A percentile compares a stretch with the other conserved stretches of the same genome.
Evolutionary conservation across 2,888 invertebrate genomes (phyloP).

Genomic region (Lasioglossum lativentre): DNA sequence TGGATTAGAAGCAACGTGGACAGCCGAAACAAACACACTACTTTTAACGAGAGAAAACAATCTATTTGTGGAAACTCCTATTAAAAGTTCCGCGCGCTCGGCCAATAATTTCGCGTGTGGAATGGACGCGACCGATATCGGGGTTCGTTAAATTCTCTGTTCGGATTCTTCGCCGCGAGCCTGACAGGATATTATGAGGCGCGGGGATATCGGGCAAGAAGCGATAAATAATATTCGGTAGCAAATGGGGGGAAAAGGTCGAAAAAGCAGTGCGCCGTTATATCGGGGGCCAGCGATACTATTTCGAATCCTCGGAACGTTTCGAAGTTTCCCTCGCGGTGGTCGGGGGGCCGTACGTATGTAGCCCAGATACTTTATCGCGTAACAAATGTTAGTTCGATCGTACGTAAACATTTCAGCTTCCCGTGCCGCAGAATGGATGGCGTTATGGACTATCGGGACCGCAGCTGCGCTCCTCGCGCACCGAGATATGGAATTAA

Average conservation of each 20-base stretch:
- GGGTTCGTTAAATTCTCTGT: background rate
- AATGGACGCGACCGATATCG: background rate
- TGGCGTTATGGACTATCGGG: slow-evolving; percentile 68
- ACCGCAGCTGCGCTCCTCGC: slow-evolving; percentile 68
- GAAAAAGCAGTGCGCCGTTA: slow-evolving; percentile 30
- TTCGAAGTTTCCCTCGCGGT: slow-evolving; percentile 50
- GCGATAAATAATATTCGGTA: background rate
- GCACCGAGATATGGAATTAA: slow-evolving; percentile 69
- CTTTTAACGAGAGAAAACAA: background rate
- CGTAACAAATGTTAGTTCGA: slow-evolving; percentile 72
- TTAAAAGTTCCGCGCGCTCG: background rate
- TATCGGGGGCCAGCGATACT: slow-evolving; percentile 31
- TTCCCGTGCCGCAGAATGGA: slow-evolving; percentile 62
- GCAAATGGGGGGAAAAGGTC: slow-evolving; percentile 2
- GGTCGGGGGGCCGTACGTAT: slow-evolving; percentile 33
- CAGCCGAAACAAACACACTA: too few relatives aligned
- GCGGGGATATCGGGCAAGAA: background rate
- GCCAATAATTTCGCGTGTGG: background rate
- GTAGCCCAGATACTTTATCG: slow-evolving; percentile 68
- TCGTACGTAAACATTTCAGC: slow-evolving; percentile 73
- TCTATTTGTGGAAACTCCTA: background rate
- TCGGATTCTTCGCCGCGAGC: background rate
- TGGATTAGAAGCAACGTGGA: background rate
- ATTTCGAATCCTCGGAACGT: slow-evolving; percentile 34
- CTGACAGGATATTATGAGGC: background rate